Base-by-base conservation (phyloP, 2,113 vertebrate genomes). In the Porphyrio hochstetteri region DNA sequence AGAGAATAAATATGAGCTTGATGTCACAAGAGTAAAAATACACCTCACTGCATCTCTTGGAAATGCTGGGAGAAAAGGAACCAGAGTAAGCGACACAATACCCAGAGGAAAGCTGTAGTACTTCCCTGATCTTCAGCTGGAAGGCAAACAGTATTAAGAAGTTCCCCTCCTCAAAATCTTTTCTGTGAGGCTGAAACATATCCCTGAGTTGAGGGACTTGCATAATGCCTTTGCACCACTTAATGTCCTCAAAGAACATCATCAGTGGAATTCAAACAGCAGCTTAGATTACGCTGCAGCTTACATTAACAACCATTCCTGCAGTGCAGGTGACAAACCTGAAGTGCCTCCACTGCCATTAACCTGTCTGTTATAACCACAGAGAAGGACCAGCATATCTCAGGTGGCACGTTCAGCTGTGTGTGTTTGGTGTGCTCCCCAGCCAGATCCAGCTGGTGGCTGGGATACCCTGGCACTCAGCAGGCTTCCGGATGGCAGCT, bases 281-380 rank as follows among this genome's bases (percentile, higher is more conserved):
- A 74, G 60, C 35, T 87, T 44, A 59, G 5, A 25, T 44, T 33
- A 11, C 1, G 0, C 50, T 67, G 65, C 55, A 80, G 28, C n/a
- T 88, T n/a, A 80, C 29, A 12, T 24, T 46, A 52, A 14, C 12
- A 3, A 40, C 44, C 35, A 67, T 63, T 80, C 55, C 35, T 60
- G n/a, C 0, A 0, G 48, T 0, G 0, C 42, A 64, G 38, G 31
- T 33, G 20, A 61, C 78, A 82, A 87, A 35, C 28, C 7, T 29
- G 10, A 27, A 71, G 38, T 3, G 5, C 11, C 65, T 86, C 21
- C 13, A 2, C 17, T 36, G 16, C 13, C 8, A 0, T 36, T 50
- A 76, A 36, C 33, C 46, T 55, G 38, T 59, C 36, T 90, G 36
- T 77, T 61, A 57, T 48, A 56, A 25, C 8, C 31, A 48, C 2